Conservation (phyloP, 92 coral and sea anemone species). For the Heteractis magnifica region DNA sequence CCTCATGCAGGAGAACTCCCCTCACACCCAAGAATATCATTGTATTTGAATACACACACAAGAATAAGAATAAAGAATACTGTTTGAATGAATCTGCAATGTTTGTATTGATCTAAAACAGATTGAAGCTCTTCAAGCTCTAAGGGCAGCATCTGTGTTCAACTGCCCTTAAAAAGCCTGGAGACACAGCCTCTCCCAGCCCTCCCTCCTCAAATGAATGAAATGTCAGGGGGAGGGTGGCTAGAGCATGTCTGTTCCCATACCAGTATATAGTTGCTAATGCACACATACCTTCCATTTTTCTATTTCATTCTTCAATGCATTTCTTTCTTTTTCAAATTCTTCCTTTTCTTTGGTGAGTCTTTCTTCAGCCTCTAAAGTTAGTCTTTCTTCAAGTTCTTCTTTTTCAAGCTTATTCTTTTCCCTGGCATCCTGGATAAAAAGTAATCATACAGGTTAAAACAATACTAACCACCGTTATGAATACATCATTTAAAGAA, state of each 20-base stretch:
- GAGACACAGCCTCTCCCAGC: no score
- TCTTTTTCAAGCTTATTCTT: constrained; percentile 32
- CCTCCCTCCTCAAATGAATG: neutral
- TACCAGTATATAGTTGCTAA: neutral
- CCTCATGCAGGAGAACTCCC: neutral
- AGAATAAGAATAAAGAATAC: no score
- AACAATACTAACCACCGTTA: no score
- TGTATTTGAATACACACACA: no score
- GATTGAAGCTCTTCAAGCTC: no score
- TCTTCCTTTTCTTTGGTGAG: constrained; percentile 5
- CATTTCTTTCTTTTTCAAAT: constrained; percentile 10
- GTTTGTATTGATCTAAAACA: no score
- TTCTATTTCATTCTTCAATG: constrained; percentile 7
- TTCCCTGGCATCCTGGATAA: constrained; percentile 31
- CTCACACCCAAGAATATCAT: no score
- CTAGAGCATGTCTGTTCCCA: no score
- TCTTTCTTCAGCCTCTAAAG: constrained; percentile 22
- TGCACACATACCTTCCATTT: neutral
- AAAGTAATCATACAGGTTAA: neutral
- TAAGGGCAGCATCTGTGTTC: no score
- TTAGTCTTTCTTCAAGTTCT: constrained; percentile 24
- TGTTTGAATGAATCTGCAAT: no score
- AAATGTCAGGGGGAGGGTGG: no score
- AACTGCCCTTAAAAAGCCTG: no score
- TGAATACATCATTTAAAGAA: neutral